Evolutionary conservation across 1,140 invertebrate species (phyloP), one percentile per base, ranked within the genome.

Genomic region (Sycophaga agraensis): DNA sequence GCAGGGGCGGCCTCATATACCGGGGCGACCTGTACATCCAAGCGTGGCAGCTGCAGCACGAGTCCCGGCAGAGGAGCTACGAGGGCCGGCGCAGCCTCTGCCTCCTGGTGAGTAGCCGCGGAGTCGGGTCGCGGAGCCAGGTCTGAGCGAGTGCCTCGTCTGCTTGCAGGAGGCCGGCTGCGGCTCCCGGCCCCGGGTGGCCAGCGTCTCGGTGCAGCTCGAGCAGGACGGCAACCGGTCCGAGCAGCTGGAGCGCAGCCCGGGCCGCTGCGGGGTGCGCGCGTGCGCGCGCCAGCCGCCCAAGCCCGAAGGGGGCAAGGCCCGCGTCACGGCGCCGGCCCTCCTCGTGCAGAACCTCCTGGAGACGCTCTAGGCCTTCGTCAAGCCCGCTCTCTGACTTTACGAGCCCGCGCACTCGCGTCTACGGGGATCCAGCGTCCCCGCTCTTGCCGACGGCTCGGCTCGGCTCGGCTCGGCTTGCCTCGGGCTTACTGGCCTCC

Each of bases 21-120:
- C 73, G 79, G 2, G 81, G 80, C 12, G 81, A 82, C 69, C 72
- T 82, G 59, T 82, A 82, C 49, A 79, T 82, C 64, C 76, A 75
- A 49, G 70, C 76, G 37, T 82, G 80, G 80, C 73, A 80, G 64
- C 68, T 82, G 56, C 76, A 80, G 67, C 78, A 74, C 63, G 75
- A 80, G 65, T 79, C 76, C 39, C 77, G 76, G 66, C 75, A 71
- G 66, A 71, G 72, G 39, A 69, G 70, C 34, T 57, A 63, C 19
- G 67, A 72, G 45, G 73, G 76, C 67, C 75, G 78, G 59, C 68
- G 66, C 35, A 79, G 74, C 64, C 72, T 78, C 56, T 79, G 76
- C 64, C 64, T 79, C 53, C 67, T 77, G 75, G 77, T 79, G 39
- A 78, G 76, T 73, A n/a, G 16, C 5, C 28, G 28, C 28, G 4